phyloP scores from a whole-genome alignment of 2,797 vertebrate species.

The Falco naumanni region DNA sequence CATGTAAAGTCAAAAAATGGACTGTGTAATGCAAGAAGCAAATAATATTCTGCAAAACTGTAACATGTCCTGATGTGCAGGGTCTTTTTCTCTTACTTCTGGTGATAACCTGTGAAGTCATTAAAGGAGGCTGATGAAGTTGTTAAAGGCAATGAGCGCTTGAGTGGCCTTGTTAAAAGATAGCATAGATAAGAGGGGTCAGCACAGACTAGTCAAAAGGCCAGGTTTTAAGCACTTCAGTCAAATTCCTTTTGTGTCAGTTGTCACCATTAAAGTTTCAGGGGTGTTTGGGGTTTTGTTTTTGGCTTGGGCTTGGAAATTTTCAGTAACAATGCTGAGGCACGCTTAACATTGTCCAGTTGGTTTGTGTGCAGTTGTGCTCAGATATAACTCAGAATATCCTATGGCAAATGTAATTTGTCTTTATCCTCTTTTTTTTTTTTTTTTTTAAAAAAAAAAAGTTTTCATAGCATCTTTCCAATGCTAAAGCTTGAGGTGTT shows the following conservation, averaged over 20 bases:
- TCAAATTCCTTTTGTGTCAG: neutral
- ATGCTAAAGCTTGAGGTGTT: neutral
- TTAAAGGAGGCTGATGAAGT: neutral
- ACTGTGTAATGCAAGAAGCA: neutral
- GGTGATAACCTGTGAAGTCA: neutral
- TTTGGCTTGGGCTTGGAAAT: neutral
- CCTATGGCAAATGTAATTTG: neutral
- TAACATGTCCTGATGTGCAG: accelerated
- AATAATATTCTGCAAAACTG: neutral
- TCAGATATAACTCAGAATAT: neutral
- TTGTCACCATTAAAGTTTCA: neutral
- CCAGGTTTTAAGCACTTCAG: neutral
- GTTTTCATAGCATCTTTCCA: neutral
- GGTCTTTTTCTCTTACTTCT: neutral
- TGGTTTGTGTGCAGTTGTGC: neutral
- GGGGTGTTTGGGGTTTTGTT: neutral
- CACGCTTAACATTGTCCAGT: neutral
- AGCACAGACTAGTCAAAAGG: neutral
- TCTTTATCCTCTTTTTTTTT: neutral
- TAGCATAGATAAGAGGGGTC: neutral
- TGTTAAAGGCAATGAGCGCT: neutral
- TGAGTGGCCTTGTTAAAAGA: neutral
- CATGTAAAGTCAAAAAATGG: neutral
- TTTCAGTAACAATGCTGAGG: neutral
- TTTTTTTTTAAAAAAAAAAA: too few relatives aligned